These are phyloP conservation scores for Hafferia zeledoni DNA, from an alignment of 2,797 vertebrate species.

Conservation along the genomic window DNA sequence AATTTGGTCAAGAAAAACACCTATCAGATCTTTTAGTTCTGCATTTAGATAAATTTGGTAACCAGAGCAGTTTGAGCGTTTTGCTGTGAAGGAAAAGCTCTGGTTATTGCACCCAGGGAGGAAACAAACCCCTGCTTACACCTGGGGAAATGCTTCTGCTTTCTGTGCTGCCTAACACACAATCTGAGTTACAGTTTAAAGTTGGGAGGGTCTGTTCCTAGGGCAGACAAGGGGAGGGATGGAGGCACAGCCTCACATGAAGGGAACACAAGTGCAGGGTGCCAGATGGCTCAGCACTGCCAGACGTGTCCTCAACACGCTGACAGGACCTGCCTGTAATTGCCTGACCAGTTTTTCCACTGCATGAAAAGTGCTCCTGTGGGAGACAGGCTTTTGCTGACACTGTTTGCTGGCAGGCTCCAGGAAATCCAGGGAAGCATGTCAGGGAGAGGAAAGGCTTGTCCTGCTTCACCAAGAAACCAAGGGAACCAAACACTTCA, in stretches of 20 bases:
- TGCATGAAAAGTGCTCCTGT: background rate
- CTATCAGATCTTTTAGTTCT: slow-evolving; percentile 17
- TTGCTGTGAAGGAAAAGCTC: background rate
- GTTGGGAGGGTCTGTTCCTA: background rate
- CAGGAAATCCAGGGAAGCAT: background rate
- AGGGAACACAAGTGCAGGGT: background rate
- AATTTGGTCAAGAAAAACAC: background rate
- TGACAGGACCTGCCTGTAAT: background rate
- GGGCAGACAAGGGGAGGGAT: background rate
- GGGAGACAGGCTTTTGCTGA: background rate
- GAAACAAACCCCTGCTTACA: background rate
- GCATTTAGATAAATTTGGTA: background rate
- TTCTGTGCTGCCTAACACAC: background rate
- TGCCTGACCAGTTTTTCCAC: background rate
- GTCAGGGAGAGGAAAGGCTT: background rate
- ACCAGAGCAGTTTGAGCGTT: background rate
- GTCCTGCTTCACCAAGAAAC: background rate
- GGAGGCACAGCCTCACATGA: background rate
- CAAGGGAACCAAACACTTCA: background rate
- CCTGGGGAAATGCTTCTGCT: background rate
- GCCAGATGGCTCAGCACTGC: slow-evolving; percentile 9
- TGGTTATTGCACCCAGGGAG: background rate
- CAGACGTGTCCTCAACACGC: background rate
- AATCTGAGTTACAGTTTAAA: background rate
- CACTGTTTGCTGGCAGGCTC: background rate